Evolutionary conservation across 1,140 invertebrate genomes (phyloP).

Genomic region (Diorhabda elongata): DNA sequence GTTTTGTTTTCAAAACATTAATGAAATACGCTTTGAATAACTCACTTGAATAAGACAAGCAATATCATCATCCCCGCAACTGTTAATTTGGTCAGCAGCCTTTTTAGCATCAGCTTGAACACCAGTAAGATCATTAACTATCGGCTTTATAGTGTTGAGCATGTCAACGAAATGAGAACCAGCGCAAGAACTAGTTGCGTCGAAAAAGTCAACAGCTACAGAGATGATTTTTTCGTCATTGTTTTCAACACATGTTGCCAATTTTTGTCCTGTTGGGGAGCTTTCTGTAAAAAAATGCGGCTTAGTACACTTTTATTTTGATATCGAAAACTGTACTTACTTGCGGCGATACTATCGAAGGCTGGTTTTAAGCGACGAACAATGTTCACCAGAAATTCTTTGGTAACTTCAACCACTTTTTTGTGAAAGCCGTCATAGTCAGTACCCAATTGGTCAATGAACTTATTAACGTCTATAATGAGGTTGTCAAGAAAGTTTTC

Average conservation of each 20-base stretch:
- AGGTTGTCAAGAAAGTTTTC: not conserved
- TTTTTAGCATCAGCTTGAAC: constrained; percentile 6
- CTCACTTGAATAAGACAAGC: not conserved
- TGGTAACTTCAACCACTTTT: not conserved
- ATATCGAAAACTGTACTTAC: not conserved
- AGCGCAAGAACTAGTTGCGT: not conserved
- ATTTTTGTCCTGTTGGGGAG: not conserved
- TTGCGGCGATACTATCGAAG: not conserved
- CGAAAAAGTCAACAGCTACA: not conserved
- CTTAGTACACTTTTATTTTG: too few relatives aligned
- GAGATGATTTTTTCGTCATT: not conserved
- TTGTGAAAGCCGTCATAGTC: not conserved
- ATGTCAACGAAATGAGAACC: not conserved
- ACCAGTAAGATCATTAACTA: not conserved
- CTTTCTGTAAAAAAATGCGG: not conserved
- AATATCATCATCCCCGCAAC: not conserved
- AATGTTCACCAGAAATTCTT: not conserved
- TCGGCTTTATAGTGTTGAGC: not conserved
- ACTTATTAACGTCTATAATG: not conserved
- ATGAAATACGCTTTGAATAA: not conserved
- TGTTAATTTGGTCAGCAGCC: constrained; percentile 5
- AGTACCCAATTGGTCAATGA: not conserved
- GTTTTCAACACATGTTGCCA: not conserved
- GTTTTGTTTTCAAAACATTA: too few relatives aligned
- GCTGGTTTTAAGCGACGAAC: not conserved